Base-by-base conservation (phyloP, 2,797 vertebrate species). In the Oreonectes daqikongensis region DNA sequence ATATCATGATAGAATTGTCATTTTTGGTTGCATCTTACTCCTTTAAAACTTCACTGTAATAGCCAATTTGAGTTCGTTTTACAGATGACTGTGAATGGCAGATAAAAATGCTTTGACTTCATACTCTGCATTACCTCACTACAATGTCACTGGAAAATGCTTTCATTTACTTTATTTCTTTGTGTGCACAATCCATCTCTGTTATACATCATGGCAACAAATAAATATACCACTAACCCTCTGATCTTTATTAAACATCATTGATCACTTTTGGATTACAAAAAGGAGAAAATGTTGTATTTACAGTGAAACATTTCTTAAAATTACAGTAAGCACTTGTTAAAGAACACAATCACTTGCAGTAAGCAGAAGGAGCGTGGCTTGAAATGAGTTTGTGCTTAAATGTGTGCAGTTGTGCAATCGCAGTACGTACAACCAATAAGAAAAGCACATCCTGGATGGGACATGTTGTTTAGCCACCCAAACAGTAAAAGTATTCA, bases 241-340 rank as follows among this genome's bases (percentile, higher is more conserved):
- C 80, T 84, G 8, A 80, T 84, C 81, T 90, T 91, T 88, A 88
- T 85, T 89, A 85, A 89, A 88, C 74, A 53, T 86, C 84, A 72
- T 90, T 88, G 82, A 12, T 79, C 67, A 87, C 88, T 82, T 87
- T 90, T 90, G 89, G 88, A 85, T 82, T 80, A 77, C 40, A 64
- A 82, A 80, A 83, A 85, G 71, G 71, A 83, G 84, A 75, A 81
- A 87, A 85, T 84, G 78, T 87, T 71, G 79, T 91, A 89, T 90
- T 84, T 91, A 92, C 89, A 91, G 79, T 84, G 50, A 75, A 75
- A 63, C 85, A 55, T 79, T 87, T 81, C 82, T 70, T 87, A 85
- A 84, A 82, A 87, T 82, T 80, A 81, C 77, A 65, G 82, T 75
- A 82, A 89, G 88, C 85, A 69, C 79, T 79, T 78, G 80, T 69